Conservation (phyloP, 2,797 vertebrate species). For the Melanotaenia pygmaea region DNA sequence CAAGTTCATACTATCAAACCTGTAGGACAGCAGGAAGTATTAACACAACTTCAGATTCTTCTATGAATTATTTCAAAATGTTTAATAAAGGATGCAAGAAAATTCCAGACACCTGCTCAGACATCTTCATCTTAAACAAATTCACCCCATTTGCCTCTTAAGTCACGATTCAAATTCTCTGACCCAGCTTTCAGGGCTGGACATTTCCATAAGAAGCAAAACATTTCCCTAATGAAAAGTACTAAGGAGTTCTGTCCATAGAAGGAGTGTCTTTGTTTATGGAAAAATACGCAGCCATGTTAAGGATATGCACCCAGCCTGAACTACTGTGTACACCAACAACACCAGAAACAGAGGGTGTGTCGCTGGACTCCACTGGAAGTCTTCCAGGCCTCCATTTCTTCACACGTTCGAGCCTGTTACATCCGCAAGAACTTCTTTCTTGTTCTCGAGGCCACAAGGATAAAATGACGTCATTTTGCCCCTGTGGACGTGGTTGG, state of each 20-base stretch:
- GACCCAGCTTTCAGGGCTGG: background rate
- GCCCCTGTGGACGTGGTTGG: too few species aligned
- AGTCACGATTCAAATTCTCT: conserved; percentile 54
- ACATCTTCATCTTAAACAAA: background rate
- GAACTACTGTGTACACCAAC: conserved; percentile 13
- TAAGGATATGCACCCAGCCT: background rate
- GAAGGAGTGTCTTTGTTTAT: conserved; percentile 25
- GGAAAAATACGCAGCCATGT: conserved; percentile 23
- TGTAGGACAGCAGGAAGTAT: background rate
- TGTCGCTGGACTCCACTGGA: background rate
- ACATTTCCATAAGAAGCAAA: conserved; percentile 51
- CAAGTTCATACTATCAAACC: background rate
- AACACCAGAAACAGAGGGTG: background rate
- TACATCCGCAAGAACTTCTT: too few species aligned
- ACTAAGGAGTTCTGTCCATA: background rate
- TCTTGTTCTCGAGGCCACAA: too few species aligned
- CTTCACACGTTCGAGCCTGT: too few species aligned
- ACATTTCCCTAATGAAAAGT: conserved; percentile 67
- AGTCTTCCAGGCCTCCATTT: background rate
- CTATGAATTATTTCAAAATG: background rate
- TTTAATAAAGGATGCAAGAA: background rate
- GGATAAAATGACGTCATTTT: too few species aligned
- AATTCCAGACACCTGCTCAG: background rate
- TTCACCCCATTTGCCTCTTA: conserved; percentile 48
- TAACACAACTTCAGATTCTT: background rate